Evolutionary conservation across 2,797 vertebrate genomes (phyloP).

Genomic region (Galagoides demidoff): DNA sequence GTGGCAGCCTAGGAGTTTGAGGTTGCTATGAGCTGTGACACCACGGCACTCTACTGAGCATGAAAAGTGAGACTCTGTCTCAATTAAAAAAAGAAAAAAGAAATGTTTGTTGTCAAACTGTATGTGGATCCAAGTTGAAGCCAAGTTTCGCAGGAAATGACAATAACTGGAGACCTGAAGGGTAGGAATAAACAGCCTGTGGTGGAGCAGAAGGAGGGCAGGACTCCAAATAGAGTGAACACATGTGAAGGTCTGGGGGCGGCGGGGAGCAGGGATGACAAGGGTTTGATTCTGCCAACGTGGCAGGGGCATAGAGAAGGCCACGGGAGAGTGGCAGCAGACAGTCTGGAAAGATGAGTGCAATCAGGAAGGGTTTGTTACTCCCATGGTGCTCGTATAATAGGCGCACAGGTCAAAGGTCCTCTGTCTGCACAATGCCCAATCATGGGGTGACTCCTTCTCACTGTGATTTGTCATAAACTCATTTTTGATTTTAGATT

Average conservation of each 20-base stretch:
- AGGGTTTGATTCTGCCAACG: background rate
- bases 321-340: too few species aligned
- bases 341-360: background rate
- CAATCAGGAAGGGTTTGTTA: background rate
- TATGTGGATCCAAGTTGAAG: background rate
- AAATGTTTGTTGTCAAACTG: background rate
- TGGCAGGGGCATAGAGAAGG: background rate
- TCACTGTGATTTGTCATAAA: background rate
- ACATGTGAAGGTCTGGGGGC: background rate
- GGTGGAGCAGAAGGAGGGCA: background rate
- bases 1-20: too few species aligned
- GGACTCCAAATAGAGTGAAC: background rate
- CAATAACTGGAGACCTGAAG: background rate
- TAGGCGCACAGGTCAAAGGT: background rate
- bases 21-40: too few species aligned
- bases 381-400: background rate
- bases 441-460: background rate
- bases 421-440: background rate
- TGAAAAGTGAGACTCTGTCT: too few species aligned
- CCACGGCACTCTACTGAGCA: too few species aligned
- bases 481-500: constrained; percentile 30
- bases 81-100: too few species aligned
- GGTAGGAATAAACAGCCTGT: background rate
- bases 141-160: constrained; percentile 1
- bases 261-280: background rate